Evolutionary conservation across 2,888 invertebrate species (phyloP), one percentile per base, ranked within the genome.

Genomic region (Trachelus iudaicus): DNA sequence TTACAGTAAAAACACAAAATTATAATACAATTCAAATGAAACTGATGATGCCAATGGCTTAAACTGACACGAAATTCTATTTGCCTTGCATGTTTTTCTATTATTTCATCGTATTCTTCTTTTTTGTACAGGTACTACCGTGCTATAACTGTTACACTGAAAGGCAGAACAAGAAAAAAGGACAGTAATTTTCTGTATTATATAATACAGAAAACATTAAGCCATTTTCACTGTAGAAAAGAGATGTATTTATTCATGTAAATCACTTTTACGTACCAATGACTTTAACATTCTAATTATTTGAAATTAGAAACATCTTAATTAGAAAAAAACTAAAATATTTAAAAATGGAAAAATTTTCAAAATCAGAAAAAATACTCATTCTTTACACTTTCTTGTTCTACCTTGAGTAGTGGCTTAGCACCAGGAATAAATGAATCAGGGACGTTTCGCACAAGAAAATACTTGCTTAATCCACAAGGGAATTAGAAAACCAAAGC

Each of bases 141-240:
- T 78, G 76, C 80, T 79, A 79, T 80, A 75, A 73, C 68, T 80
- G 80, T 79, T 78, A 80, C 73, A 76, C 56, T 76, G 75, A 69
- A 79, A 79, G 79, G 76, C 78, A 76, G 75, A 80, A 75, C 75
- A 75, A 69, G 69, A 79, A 76, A 78, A 77, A 78, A 76, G 78
- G 74, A 76, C 71, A 79, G 68, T 79, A 69, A 79, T 37, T 37
- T 73, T 23, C 9, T 56, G 56, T 23, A 56, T 56, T 56, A 23
- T 9, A 1, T 56, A 23, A 56, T 56, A 56, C 56, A 56, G 15
- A 23, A 56, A 56, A 56, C 9, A 56, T 23, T 23, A 56, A 56
- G 56, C 1, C 6, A 56, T 56, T 56, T 56, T 1, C 23, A 56
- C 23, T 23, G 23, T 23, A 23, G 56, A 56, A 23, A 56, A 9